These are phyloP conservation scores for Mellilla xanthometata DNA, from an alignment of 2,888 invertebrate genomes.

Conservation along the genomic window DNA sequence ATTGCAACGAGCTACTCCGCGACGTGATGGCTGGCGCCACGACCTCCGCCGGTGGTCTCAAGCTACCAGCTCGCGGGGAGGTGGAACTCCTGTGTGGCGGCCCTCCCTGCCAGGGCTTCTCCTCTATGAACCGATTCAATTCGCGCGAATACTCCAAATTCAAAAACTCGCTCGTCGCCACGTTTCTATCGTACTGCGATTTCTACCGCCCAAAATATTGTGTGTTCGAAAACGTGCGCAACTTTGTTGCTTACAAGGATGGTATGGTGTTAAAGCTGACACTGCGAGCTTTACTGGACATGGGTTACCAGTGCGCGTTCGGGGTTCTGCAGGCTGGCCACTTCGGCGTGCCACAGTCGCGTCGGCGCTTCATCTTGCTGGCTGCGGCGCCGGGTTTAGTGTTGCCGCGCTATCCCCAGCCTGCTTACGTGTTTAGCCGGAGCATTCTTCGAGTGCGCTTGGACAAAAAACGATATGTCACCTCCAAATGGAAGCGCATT, in stretches of 20 bases:
- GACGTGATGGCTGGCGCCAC: conserved; percentile 84
- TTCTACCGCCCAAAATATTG: conserved; percentile 92
- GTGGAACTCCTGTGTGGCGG: conserved; percentile 93
- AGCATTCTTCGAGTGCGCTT: conserved; percentile 79
- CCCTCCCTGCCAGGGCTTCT: conserved; percentile 95
- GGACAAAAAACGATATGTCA: conserved; percentile 70
- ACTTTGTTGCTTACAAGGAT: conserved; percentile 92
- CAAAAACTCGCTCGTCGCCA: conserved; percentile 92
- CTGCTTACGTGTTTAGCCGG: conserved; percentile 88
- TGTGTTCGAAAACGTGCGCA: conserved; percentile 92
- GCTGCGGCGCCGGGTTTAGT: conserved; percentile 91
- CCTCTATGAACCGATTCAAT: conserved; percentile 94
- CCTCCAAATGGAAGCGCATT: conserved; percentile 85
- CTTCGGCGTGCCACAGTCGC: conserved; percentile 92
- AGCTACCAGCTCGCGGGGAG: conserved; percentile 88
- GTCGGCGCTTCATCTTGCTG: conserved; percentile 89
- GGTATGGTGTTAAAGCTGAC: conserved; percentile 92
- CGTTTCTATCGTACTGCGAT: conserved; percentile 92
- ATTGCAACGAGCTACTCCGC: conserved; percentile 88
- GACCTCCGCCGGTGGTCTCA: conserved; percentile 73
- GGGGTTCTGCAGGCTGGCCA: conserved; percentile 93
- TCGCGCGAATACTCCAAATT: conserved; percentile 92
- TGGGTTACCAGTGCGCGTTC: conserved; percentile 95
- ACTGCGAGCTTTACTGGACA: conserved; percentile 87
- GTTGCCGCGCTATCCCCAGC: conserved; percentile 90